A percentile compares a stretch with the other conserved stretches of the same genome.
Conservation (phyloP, 2,888 invertebrate genomes). For the Shargacucullia verbasci region DNA sequence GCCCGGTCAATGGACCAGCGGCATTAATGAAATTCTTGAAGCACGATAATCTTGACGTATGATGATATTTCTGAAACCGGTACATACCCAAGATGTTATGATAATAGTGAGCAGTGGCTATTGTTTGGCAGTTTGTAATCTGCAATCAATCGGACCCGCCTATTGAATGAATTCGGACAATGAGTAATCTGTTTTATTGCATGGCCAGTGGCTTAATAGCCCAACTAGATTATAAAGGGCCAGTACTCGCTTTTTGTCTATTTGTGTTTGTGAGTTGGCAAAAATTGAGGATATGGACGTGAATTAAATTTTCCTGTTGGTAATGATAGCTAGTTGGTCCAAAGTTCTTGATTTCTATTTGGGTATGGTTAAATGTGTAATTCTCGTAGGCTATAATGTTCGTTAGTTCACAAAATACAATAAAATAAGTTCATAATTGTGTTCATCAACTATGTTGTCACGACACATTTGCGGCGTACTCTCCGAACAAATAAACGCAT, state of each 20-base stretch:
- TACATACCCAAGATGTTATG: constrained; percentile 6
- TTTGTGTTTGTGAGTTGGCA: too few species aligned
- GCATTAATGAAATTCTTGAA: constrained; percentile 51
- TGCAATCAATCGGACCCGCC: constrained; percentile 1
- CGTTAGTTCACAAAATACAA: constrained; percentile 1
- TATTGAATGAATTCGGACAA: constrained; percentile 23
- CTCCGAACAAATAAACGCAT: constrained; percentile 48
- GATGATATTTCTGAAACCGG: constrained; percentile 29
- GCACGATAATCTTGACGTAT: constrained; percentile 27
- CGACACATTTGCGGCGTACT: constrained; percentile 27
- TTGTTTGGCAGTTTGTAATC: constrained; percentile 27
- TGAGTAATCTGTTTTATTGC: constrained; percentile 12
- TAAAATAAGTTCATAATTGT: constrained; percentile 21
- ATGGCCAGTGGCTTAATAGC: neutral
- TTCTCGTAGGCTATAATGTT: neutral
- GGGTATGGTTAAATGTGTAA: too few species aligned
- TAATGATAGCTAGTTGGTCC: too few species aligned
- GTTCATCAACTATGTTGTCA: constrained; percentile 23
- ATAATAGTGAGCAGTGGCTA: constrained; percentile 12
- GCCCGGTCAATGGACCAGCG: constrained; percentile 62
- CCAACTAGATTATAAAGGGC: neutral
- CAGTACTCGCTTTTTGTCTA: neutral
- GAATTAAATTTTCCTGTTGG: too few species aligned
- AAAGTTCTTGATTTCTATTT: too few species aligned
- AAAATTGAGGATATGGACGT: too few species aligned